A percentile compares a stretch with the other conserved stretches of the same genome.
Evolutionary conservation across 2,888 invertebrate species (phyloP).

Genomic region (Cataglyphis altisquamis): DNA sequence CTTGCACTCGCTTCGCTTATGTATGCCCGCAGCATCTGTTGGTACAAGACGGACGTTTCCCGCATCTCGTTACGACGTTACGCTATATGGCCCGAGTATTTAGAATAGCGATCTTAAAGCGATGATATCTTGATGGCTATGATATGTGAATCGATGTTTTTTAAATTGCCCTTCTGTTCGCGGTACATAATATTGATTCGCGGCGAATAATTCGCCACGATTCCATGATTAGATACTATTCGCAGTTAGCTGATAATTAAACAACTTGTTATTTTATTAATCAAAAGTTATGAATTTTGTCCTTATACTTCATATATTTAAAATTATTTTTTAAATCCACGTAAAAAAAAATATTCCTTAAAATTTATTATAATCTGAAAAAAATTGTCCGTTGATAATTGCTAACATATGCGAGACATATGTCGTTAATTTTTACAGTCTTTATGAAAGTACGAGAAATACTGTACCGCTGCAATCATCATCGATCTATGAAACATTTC

Average conservation of each 20-base stretch:
- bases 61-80: constrained; percentile 79
- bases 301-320: not conserved
- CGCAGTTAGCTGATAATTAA: not conserved
- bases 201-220: not conserved
- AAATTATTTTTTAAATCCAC: not conserved
- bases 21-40: constrained; percentile 81
- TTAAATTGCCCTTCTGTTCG: not conserved
- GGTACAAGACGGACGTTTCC: constrained; percentile 81
- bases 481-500: constrained; percentile 14
- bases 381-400: not conserved
- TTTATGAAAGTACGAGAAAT: not conserved
- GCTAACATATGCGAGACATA: not conserved
- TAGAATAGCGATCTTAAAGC: constrained; percentile 14
- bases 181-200: not conserved
- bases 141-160: not conserved
- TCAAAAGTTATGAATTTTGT: not conserved
- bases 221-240: not conserved
- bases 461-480: constrained; percentile 23
- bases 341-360: not conserved
- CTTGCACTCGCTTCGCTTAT: constrained; percentile 74
- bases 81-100: constrained; percentile 57
- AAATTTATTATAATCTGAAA: not conserved
- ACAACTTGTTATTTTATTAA: not conserved
- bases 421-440: constrained; percentile 1
- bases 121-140: not conserved